Evolutionary conservation across 2,113 vertebrate genomes (phyloP), one percentile per base, ranked within the genome.

Genomic region (Sakesphorus luctuosus): DNA sequence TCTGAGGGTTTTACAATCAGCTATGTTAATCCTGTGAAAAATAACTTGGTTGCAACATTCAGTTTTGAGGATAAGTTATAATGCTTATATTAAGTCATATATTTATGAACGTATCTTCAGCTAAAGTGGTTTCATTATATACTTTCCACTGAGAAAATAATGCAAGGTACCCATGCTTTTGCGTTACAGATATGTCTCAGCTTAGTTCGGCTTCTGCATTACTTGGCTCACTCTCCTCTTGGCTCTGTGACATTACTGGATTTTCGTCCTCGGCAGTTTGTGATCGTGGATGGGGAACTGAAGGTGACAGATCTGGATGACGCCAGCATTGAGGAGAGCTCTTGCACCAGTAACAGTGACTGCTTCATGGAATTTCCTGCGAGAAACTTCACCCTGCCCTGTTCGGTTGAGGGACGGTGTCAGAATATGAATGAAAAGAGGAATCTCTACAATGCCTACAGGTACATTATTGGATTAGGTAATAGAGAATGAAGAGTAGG

Each of bases 361-460:
- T 99, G 99, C 77, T 90, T 97, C 24, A 98, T 99, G 85, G 98
- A 99, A 88, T 99, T 99, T 78, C 99, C 99, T 1, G 99, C 99
- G 1, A 98, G 98, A 88, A 99, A 99, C 97, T 99, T 99, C 95
- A 98, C 98, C 49, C 97, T 99, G 63, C 97, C 98, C 52, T 99
- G 98, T 96, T 98, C 97, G 0, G 97, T 97, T 76, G 98, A 98
- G 55, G 98, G 98, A 36, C 97, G 97, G 94, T 99, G 99, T n/a
- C 97, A 98, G 89, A 98, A 61, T 84, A 98, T 99, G 97, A 99
- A 99, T 0, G 99, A 99, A 93, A 99, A 99, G 96, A 98, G 99
- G 85, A 99, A 99, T 96, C 98, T 99, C 84, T 99, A 99, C 97
- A 99, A 99, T 1, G 99, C 99, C 63, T 99, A 99, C 97, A 98